A percentile compares a stretch with the other conserved stretches of the same genome.
These are phyloP conservation scores for Apotomis capreana DNA, from an alignment of 2,888 invertebrate genomes.

Conservation along the genomic window DNA sequence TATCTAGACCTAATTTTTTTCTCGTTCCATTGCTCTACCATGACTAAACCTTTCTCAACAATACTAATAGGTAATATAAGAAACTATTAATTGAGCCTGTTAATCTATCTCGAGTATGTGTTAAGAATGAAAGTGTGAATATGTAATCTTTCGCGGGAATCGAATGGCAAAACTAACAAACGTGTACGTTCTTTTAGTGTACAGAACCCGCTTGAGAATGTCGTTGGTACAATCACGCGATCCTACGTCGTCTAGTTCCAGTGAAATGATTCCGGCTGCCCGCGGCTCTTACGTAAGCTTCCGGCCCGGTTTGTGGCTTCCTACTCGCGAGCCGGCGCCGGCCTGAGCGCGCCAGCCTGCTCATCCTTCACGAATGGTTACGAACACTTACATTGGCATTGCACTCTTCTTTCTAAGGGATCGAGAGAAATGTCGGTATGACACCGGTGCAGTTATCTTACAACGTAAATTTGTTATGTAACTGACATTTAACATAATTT, in stretches of 20 bases:
- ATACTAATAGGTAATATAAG: too few relatives aligned
- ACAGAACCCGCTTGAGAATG: slow-evolving; percentile 12
- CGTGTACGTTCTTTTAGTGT: background rate
- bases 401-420: background rate
- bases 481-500: slow-evolving; percentile 19
- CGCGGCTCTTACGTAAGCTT: slow-evolving; percentile 39
- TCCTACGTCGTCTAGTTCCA: slow-evolving; percentile 25
- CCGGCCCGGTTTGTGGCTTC: slow-evolving; percentile 33
- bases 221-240: slow-evolving; percentile 1
- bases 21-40: too few relatives aligned
- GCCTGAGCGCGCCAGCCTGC: background rate
- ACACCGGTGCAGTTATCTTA: background rate
- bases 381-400: background rate
- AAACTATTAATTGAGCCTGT: too few relatives aligned
- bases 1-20: too few relatives aligned
- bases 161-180: too few relatives aligned
- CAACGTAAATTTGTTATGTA: slow-evolving; percentile 12
- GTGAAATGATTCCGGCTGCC: slow-evolving; percentile 45
- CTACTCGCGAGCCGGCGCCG: slow-evolving; percentile 9
- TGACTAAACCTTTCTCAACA: too few relatives aligned
- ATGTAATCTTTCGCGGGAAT: too few relatives aligned
- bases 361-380: background rate
- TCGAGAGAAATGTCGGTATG: background rate
- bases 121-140: too few relatives aligned
- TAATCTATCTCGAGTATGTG: too few relatives aligned